phyloP scores from a whole-genome alignment of 2,113 vertebrate species.

The Paradisaea rubra region DNA sequence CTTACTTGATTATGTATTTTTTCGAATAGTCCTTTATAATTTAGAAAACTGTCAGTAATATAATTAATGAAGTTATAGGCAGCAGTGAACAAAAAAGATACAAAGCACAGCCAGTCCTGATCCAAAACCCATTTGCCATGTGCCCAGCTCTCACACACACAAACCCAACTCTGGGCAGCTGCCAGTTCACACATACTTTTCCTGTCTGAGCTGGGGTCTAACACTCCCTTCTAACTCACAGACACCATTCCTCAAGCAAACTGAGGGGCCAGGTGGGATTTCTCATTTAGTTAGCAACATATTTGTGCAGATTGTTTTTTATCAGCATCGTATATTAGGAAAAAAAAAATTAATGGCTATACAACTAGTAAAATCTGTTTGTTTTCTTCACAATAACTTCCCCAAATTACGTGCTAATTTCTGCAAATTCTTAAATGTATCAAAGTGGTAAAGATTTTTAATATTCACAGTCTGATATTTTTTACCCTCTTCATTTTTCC shows the following conservation, averaged over 20 bases:
- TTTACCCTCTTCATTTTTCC: background rate
- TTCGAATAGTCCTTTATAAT: background rate
- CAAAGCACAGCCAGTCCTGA: background rate
- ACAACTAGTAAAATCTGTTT: background rate
- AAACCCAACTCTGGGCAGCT: background rate
- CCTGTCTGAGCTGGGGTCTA: background rate
- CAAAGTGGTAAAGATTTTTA: background rate
- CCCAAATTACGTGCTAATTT: background rate
- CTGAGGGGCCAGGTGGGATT: background rate
- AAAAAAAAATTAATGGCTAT: background rate
- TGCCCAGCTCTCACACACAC: background rate
- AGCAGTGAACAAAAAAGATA: background rate
- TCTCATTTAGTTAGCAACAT: background rate
- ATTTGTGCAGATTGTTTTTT: background rate
- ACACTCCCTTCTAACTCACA: background rate
- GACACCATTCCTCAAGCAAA: background rate
- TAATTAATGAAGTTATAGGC: background rate
- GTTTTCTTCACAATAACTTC: background rate
- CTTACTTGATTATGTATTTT: background rate
- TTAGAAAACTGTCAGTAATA: background rate
- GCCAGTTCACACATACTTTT: background rate
- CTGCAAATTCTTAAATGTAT: background rate
- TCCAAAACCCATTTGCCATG: background rate
- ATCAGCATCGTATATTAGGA: fast-evolving
- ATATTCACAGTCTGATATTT: background rate